phyloP scores from a whole-genome alignment of 2,888 invertebrate species.

The Tetrapedia diversipes region DNA sequence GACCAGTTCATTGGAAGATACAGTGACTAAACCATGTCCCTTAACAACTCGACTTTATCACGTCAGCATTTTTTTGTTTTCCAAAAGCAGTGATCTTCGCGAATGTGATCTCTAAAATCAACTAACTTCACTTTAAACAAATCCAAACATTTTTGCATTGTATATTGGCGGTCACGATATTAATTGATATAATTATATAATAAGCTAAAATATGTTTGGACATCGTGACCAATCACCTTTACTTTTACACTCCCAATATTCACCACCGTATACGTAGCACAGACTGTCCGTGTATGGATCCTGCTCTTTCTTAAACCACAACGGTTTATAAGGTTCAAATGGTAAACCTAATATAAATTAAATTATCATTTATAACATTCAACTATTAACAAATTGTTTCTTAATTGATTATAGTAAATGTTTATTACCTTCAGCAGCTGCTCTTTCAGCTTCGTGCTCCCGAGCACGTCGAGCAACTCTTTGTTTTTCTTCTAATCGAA shows the following conservation, averaged over 20 bases:
- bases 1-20: conserved; percentile 67
- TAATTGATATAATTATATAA: conserved; percentile 65
- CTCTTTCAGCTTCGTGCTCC: conserved; percentile 91
- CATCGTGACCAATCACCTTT: conserved; percentile 94
- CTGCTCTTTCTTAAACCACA: conserved; percentile 95
- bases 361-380: conserved; percentile 8
- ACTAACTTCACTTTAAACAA: conserved; percentile 62
- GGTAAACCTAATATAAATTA: conserved; percentile 84
- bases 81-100: conserved; percentile 61
- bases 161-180: conserved; percentile 64
- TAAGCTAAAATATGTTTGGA: conserved; percentile 92
- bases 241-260: conserved; percentile 97
- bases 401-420: background rate
- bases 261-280: conserved; percentile 92
- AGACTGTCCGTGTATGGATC: conserved; percentile 88
- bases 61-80: conserved; percentile 50
- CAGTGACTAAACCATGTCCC: conserved; percentile 60
- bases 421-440: conserved; percentile 85
- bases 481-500: conserved; percentile 97
- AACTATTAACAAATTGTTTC: background rate
- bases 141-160: conserved; percentile 62
- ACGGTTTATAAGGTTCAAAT: conserved; percentile 90
- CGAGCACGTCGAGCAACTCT: conserved; percentile 89
- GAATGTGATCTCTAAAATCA: conserved; percentile 59
- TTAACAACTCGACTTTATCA: conserved; percentile 66